Base-by-base conservation (phyloP, 2,113 vertebrate species). In the Phylloscopus whistleri region DNA sequence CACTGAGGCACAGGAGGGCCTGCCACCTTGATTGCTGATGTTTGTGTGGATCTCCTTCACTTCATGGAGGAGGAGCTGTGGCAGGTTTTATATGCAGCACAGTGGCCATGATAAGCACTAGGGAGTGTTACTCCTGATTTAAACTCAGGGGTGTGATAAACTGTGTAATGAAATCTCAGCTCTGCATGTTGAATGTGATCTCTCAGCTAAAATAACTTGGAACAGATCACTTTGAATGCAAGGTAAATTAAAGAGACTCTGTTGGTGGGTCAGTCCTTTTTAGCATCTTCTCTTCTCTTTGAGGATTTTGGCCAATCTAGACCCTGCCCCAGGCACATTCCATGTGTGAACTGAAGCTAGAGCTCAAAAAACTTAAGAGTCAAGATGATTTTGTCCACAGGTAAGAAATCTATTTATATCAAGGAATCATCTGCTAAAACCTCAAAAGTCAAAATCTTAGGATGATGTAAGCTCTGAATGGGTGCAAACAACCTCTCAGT, bases 81-180 rank as follows among this genome's bases (percentile, higher is more conserved):
- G 9, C 11, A 58, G 44, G 51, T 76, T 96, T 93, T 53, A 69
- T 41, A 91, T 87, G 81, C 87, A 95, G 74, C 58, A 53, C 69
- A 58, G 58, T 56, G 89, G 56, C 81, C 37, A 5, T 49, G 77
- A 53, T 72, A 93, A 96, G 44, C 87, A 62, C 72, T 0, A 2
- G 75, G 76, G 89, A 94, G 91, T 68, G 60, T 87, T 85, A 64
- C 23, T 94, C 51, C 81, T 94, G 67, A 95, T 95, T 94, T 97
- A 95, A 95, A 87, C 94, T 85, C 87, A 77, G 41, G 49, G 62
- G 53, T 95, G 81, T 95, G 94, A 95, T 95, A 89, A 94, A 89
- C 73, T 79, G 37, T 18, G 9, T 64, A 94, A 95, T 95, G 78
- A 87, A 59, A 91, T 64, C 56, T 84, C n/a, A 26, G 58, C 66